These are phyloP conservation scores for Bubo scandiacus DNA, from an alignment of 2,113 vertebrate species.

Conservation along the genomic window DNA sequence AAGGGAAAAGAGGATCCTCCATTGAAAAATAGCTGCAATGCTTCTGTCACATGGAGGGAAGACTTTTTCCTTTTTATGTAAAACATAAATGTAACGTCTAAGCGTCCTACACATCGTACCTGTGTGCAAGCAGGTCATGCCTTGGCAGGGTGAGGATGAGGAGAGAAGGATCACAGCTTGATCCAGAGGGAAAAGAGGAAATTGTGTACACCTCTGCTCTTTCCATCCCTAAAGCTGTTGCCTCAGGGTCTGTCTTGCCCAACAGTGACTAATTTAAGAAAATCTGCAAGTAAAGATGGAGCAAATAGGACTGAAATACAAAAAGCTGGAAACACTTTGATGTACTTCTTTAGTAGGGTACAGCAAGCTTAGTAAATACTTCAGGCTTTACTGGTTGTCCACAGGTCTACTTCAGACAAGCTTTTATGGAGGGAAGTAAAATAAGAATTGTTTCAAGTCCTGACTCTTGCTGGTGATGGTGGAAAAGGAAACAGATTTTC, in stretches of 20 bases:
- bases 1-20: not conserved
- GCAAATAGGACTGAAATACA: not conserved
- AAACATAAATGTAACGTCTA: not conserved
- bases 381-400: not conserved
- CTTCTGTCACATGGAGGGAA: not conserved
- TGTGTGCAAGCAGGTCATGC: not conserved
- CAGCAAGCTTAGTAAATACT: not conserved
- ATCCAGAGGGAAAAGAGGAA: not conserved
- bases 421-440: not conserved
- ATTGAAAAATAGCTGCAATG: not conserved
- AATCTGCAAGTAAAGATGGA: not conserved
- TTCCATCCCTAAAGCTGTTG: not conserved
- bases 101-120: not conserved
- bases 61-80: not conserved
- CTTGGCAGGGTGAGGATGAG: not conserved
- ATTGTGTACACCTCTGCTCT: not conserved
- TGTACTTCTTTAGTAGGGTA: not conserved
- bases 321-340: not conserved
- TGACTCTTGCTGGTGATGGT: not conserved
- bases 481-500: not conserved
- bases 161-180: not conserved
- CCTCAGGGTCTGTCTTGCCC: not conserved
- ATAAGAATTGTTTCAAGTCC: not conserved
- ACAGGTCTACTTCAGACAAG: not conserved
- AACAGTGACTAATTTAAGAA: not conserved